Evolutionary conservation across 2,888 invertebrate genomes (phyloP).

Genomic region (Leptinotarsa rubiginosa): DNA sequence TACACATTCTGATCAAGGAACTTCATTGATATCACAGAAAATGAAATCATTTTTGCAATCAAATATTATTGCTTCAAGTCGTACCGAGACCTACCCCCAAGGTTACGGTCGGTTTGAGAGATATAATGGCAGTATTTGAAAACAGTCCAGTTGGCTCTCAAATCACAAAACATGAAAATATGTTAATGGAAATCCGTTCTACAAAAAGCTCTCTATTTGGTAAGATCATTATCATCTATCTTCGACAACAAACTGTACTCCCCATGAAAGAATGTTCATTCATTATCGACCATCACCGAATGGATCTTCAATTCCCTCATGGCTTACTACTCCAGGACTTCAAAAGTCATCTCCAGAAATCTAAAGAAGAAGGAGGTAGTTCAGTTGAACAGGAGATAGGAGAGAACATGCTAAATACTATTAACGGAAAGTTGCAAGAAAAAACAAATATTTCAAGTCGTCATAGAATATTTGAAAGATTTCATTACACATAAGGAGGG

Average conservation of each 20-base stretch:
- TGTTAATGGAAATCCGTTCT: not conserved
- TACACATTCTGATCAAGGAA: conserved; percentile 2
- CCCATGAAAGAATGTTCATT: conserved; percentile 14
- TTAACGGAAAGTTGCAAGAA: not conserved
- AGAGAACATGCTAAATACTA: not conserved
- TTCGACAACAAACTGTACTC: conserved; percentile 9
- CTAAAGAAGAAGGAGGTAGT: not conserved
- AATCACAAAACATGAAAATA: conserved; percentile 4
- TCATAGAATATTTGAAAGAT: not conserved
- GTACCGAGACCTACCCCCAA: not conserved
- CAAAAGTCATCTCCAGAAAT: not conserved
- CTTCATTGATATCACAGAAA: not conserved
- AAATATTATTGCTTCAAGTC: not conserved
- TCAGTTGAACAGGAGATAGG: not conserved
- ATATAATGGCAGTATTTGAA: conserved; percentile 20
- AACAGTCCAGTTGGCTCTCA: not conserved
- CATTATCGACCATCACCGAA: not conserved
- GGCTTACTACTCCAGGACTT: not conserved
- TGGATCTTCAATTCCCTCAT: not conserved
- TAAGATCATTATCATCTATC: not conserved
- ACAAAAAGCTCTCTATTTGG: conserved; percentile 10
- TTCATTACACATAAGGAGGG: not conserved
- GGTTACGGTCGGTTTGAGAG: not conserved
- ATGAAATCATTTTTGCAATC: not conserved
- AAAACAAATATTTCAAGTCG: not conserved